A percentile compares a stretch with the other conserved stretches of the same genome.
Evolutionary conservation across 2,888 invertebrate genomes (phyloP).

Genomic region (Machimus atricapillus): DNA sequence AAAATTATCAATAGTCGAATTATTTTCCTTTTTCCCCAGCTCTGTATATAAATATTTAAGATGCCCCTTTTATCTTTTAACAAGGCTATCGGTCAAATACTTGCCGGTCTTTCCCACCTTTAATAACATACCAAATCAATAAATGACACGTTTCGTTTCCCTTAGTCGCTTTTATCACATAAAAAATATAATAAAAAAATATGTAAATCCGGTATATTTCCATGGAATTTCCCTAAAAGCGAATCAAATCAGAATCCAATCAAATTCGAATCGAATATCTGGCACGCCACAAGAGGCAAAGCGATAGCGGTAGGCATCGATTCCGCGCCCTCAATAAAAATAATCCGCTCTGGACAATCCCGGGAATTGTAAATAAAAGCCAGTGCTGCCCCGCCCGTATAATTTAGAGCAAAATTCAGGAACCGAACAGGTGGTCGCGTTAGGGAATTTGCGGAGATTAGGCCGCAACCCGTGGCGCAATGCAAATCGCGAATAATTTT

Average conservation of each 20-base stretch:
- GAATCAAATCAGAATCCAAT: neutral
- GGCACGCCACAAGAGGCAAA: neutral
- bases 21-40: too few species aligned
- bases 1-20: too few species aligned
- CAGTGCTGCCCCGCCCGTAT: neutral
- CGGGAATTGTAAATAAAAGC: neutral
- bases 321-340: neutral
- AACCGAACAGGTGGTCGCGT: neutral
- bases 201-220: neutral
- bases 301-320: neutral
- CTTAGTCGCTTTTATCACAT: neutral
- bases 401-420: neutral
- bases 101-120: neutral
- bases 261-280: neutral
- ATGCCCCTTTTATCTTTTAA: neutral
- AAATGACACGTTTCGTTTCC: neutral
- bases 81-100: neutral
- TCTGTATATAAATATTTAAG: too few species aligned
- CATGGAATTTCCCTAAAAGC: neutral
- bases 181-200: neutral
- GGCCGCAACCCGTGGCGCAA: neutral
- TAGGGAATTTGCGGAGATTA: neutral
- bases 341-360: neutral
- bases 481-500: neutral
- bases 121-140: neutral